Conservation (phyloP, 2,888 invertebrate species). For the Caenorhabditis sinica region DNA sequence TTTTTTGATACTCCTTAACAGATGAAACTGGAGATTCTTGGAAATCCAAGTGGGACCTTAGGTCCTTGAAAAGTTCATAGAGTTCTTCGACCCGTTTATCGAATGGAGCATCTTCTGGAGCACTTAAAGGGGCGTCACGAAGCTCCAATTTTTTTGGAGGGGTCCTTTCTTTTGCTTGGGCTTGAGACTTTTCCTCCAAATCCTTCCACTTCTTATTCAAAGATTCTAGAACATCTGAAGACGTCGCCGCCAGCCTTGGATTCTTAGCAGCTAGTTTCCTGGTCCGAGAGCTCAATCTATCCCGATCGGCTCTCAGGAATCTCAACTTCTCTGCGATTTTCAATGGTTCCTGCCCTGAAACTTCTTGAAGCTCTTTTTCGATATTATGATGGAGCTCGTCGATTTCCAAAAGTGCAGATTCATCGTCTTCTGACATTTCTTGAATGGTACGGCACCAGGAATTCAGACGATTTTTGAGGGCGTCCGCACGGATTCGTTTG, state of each 20-base stretch:
- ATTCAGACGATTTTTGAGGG: conserved; percentile 73
- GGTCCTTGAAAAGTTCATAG: conserved; percentile 57
- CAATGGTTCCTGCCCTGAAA: conserved; percentile 46
- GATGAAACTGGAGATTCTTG: conserved; percentile 68
- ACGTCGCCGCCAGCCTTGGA: conserved; percentile 66
- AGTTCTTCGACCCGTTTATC: conserved; percentile 63
- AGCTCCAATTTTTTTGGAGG: conserved; percentile 18
- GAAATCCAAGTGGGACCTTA: conserved; percentile 73
- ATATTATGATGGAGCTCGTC: conserved; percentile 74
- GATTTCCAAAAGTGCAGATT: conserved; percentile 73
- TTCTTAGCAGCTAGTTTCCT: conserved; percentile 72
- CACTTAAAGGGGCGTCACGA: conserved; percentile 20
- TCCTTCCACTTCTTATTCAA: conserved; percentile 67
- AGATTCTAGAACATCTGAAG: conserved; percentile 46
- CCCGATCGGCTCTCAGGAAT: conserved; percentile 72
- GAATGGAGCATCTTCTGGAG: conserved; percentile 44
- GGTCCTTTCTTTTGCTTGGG: no score
- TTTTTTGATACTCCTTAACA: conserved; percentile 63
- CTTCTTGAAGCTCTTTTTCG: conserved; percentile 51
- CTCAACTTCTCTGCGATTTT: conserved; percentile 69
- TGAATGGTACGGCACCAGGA: conserved; percentile 71
- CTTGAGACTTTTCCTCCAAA: conserved; percentile 63
- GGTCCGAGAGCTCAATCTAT: conserved; percentile 70
- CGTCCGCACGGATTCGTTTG: conserved; percentile 70
- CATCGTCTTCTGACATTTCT: conserved; percentile 77